phyloP scores from a whole-genome alignment of 2,888 invertebrate species.

The Notodromas monacha region DNA sequence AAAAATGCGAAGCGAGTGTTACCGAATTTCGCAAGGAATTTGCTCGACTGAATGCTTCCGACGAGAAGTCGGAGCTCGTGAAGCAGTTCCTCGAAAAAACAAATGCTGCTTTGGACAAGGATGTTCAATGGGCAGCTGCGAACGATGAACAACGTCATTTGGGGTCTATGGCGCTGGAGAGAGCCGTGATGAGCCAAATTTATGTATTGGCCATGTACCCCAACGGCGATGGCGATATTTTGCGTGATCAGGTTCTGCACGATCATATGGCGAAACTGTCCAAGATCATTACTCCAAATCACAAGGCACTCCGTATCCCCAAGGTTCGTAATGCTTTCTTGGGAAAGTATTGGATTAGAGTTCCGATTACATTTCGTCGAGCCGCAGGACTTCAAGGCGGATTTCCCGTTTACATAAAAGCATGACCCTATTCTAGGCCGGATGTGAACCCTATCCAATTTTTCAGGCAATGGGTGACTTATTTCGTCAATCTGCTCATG shows the following conservation, averaged over 20 bases:
- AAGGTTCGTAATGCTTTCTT: no score
- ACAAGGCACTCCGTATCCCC: conserved; percentile 45
- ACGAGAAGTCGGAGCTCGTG: conserved; percentile 65
- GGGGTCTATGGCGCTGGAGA: conserved; percentile 49
- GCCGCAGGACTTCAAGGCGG: no score
- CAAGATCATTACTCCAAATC: conserved; percentile 35
- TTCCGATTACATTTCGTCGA: no score
- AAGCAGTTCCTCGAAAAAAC: conserved; percentile 32
- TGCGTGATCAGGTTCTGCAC: conserved; percentile 52
- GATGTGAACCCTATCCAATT: no score
- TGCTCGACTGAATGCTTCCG: conserved; percentile 37
- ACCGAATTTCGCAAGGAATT: conserved; percentile 46
- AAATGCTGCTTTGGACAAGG: conserved; percentile 16
- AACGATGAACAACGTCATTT: conserved; percentile 33
- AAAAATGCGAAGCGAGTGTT: conserved; percentile 36
- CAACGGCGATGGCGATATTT: conserved; percentile 76
- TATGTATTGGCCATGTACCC: conserved; percentile 81
- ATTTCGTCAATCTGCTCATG: no score
- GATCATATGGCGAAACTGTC: conserved; percentile 60
- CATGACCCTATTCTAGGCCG: no score
- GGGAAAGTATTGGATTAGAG: no score
- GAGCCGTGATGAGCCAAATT: conserved; percentile 59
- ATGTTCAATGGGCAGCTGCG: conserved; percentile 25
- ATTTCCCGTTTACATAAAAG: no score
- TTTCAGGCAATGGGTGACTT: no score